These are phyloP conservation scores for Benthosema pterotum DNA, from an alignment of 2,797 vertebrate genomes.

Conservation along the genomic window DNA sequence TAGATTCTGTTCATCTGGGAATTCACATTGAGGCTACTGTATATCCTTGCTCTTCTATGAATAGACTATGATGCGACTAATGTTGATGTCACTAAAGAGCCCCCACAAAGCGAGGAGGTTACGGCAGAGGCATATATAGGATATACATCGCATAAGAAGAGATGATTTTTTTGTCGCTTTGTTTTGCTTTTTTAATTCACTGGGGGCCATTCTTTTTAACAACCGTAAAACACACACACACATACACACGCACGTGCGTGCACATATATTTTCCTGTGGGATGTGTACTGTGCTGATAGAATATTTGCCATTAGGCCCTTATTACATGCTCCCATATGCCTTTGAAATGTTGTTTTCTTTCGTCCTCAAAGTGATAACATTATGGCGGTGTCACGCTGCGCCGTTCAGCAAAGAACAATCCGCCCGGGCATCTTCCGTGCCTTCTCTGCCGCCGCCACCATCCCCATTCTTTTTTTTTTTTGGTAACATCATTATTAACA, in stretches of 20 bases:
- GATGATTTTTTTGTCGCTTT: background rate
- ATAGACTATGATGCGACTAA: too few relatives aligned
- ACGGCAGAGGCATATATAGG: background rate
- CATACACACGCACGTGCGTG: background rate
- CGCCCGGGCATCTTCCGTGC: background rate
- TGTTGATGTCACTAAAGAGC: too few relatives aligned
- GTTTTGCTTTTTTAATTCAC: conserved; percentile 1
- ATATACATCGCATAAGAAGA: too few relatives aligned
- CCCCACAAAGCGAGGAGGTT: too few relatives aligned
- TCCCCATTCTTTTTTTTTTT: conserved; percentile 32
- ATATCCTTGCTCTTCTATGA: too few relatives aligned
- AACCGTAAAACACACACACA: too few relatives aligned
- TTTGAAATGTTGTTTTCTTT: conserved; percentile 29
- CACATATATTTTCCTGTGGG: background rate
- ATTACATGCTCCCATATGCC: conserved; percentile 27
- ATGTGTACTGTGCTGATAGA: conserved; percentile 24
- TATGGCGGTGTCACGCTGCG: conserved; percentile 23
- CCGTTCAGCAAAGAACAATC: conserved; percentile 37
- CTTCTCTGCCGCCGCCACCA: conserved; percentile 15
- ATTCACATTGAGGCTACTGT: too few relatives aligned
- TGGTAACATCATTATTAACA: conserved; percentile 46
- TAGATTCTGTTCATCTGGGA: too few relatives aligned
- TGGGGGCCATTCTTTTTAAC: background rate
- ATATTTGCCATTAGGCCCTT: conserved; percentile 33
- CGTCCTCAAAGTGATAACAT: conserved; percentile 34